Evolutionary conservation across 1,140 invertebrate species (phyloP).

Genomic region (Danaus melanippus): DNA sequence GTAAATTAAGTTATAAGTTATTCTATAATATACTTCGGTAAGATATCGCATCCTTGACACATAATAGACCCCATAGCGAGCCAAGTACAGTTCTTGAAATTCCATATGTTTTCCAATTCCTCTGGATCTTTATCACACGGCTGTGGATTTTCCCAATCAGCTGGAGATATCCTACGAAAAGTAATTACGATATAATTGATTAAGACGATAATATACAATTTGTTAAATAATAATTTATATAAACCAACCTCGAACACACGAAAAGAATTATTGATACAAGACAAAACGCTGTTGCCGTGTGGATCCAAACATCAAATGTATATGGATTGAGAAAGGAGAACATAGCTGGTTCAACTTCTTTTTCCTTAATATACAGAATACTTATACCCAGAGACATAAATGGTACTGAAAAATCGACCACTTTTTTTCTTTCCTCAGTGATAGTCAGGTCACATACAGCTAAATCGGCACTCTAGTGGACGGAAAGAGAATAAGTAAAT

Average conservation of each 20-base stretch:
- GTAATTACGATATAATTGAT: not conserved
- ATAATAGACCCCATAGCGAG: slow-evolving; percentile 85
- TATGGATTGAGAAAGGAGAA: slow-evolving; percentile 89
- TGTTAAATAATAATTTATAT: not conserved
- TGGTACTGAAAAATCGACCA: slow-evolving; percentile 92
- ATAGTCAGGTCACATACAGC: slow-evolving; percentile 94
- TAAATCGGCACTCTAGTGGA: slow-evolving; percentile 85
- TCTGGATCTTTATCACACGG: slow-evolving; percentile 87
- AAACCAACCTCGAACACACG: slow-evolving; percentile 80
- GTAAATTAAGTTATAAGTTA: not conserved
- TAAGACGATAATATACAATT: no score
- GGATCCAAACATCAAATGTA: slow-evolving; percentile 88
- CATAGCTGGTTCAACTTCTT: slow-evolving; percentile 78
- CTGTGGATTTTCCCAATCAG: slow-evolving; percentile 92
- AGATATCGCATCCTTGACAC: slow-evolving; percentile 85
- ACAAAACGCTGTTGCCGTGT: slow-evolving; percentile 86
- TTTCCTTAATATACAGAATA: slow-evolving; percentile 83
- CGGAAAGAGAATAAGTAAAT: slow-evolving; percentile 8
- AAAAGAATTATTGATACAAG: slow-evolving; percentile 85
- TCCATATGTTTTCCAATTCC: slow-evolving; percentile 84
- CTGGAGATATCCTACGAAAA: slow-evolving; percentile 81
- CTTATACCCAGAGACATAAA: slow-evolving; percentile 91
- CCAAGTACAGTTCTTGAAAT: slow-evolving; percentile 83
- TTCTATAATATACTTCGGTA: slow-evolving; percentile 76
- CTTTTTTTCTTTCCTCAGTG: slow-evolving; percentile 84